phyloP scores from a whole-genome alignment of 1,140 invertebrate genomes.

The Drosophila guanche region DNA sequence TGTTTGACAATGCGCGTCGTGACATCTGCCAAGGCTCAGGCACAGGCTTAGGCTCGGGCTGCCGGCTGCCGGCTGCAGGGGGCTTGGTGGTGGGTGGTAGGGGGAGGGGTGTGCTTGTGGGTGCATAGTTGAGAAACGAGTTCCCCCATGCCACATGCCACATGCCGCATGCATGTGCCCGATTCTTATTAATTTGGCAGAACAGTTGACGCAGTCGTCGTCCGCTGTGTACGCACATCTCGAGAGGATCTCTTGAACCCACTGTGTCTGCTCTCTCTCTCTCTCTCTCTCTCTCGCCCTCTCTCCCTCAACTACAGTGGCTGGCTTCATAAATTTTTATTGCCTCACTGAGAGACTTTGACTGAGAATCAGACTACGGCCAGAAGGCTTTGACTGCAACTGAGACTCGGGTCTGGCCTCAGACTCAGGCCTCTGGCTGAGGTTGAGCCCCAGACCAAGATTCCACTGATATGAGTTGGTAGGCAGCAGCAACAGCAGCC shows the following conservation, averaged over 20 bases:
- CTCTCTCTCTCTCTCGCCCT: too few relatives aligned
- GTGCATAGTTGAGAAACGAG: conserved; percentile 48
- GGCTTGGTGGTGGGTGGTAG: neutral
- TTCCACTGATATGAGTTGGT: conserved; percentile 39
- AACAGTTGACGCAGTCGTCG: conserved; percentile 24
- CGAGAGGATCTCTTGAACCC: conserved; percentile 9
- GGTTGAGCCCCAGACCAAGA: conserved; percentile 9
- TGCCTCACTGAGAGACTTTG: conserved; percentile 25
- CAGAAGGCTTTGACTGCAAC: neutral
- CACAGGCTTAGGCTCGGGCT: conserved; percentile 43
- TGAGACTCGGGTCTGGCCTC: neutral
- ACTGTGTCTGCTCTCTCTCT: neutral
- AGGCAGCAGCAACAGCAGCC: neutral
- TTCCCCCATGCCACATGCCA: conserved; percentile 10
- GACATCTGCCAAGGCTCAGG: conserved; percentile 71
- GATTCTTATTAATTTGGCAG: conserved; percentile 52
- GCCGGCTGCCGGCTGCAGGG: neutral
- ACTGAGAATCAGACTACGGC: neutral
- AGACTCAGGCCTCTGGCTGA: conserved; percentile 1
- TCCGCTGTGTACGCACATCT: conserved; percentile 25
- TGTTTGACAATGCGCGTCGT: conserved; percentile 83
- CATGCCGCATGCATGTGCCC: conserved; percentile 19
- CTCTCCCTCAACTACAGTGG: too few relatives aligned
- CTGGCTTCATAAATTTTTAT: conserved; percentile 64
- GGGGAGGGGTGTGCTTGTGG: neutral